Evolutionary conservation across 1,140 invertebrate species (phyloP).

Genomic region (Orius insidiosus): DNA sequence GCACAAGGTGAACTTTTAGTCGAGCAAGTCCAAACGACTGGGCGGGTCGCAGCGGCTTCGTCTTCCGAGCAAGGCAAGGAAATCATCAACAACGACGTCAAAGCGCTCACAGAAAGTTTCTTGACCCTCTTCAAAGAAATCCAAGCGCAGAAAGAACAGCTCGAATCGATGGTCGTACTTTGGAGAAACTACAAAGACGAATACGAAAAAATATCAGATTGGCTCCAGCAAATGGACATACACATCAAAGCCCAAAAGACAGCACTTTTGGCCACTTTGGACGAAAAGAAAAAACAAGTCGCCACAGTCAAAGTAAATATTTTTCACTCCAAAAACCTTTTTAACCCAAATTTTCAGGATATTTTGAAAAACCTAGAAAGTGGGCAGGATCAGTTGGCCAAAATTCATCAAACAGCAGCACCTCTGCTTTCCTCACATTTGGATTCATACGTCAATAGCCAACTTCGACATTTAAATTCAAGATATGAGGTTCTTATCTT

Average conservation of each 20-base stretch:
- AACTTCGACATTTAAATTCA: slow-evolving; percentile 75
- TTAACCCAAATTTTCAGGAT: slow-evolving; percentile 35
- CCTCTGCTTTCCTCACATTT: slow-evolving; percentile 63
- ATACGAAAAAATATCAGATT: slow-evolving; percentile 77
- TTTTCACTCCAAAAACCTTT: too few relatives aligned
- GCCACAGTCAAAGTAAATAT: slow-evolving; percentile 40
- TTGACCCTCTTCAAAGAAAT: slow-evolving; percentile 72
- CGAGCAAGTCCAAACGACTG: slow-evolving; percentile 69
- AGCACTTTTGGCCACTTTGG: slow-evolving; percentile 57
- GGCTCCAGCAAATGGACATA: slow-evolving; percentile 85
- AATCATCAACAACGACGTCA: slow-evolving; percentile 67
- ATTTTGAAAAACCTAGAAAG: slow-evolving; percentile 56
- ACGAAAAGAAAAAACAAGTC: slow-evolving; percentile 74
- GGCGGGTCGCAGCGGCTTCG: slow-evolving; percentile 66
- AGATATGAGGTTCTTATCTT: slow-evolving; percentile 47
- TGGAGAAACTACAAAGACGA: slow-evolving; percentile 86
- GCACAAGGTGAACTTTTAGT: slow-evolving; percentile 75
- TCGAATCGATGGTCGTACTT: slow-evolving; percentile 63
- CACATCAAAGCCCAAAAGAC: slow-evolving; percentile 80
- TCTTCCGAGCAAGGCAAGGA: slow-evolving; percentile 63
- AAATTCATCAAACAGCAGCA: slow-evolving; percentile 60
- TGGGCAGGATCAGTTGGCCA: slow-evolving; percentile 69
- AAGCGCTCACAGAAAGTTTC: slow-evolving; percentile 65
- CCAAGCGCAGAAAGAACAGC: slow-evolving; percentile 61
- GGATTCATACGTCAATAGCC: slow-evolving; percentile 81